phyloP scores from a whole-genome alignment of 2,888 invertebrate genomes.

The Agrotis exclamationis region DNA sequence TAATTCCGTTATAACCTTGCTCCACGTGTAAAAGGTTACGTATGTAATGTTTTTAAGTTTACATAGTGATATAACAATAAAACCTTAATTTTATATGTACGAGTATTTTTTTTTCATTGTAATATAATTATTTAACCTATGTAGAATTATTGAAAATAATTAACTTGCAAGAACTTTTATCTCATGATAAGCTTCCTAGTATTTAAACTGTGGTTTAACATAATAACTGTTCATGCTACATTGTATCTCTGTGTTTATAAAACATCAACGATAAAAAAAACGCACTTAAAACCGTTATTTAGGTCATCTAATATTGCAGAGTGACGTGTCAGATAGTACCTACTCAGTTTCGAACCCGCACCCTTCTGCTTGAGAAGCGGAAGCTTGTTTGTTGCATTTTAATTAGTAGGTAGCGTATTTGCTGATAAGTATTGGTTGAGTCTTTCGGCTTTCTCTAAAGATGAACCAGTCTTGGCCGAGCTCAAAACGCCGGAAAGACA shows the following conservation, averaged over 20 bases:
- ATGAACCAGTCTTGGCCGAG: no score
- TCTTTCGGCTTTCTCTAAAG: no score
- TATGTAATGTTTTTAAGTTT: slow-evolving; percentile 45
- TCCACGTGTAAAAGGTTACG: slow-evolving; percentile 60
- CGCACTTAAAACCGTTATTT: not conserved
- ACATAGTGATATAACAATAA: slow-evolving; percentile 44
- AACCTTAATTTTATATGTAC: slow-evolving; percentile 37
- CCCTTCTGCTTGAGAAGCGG: not conserved
- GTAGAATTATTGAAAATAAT: not conserved
- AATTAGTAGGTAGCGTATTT: no score
- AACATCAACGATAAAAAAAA: not conserved
- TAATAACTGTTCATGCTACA: no score
- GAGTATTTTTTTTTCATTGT: not conserved
- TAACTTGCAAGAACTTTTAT: no score
- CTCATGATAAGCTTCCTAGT: no score
- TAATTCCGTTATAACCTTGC: slow-evolving; percentile 56
- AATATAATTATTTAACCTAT: no score
- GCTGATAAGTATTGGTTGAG: no score
- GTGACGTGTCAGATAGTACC: not conserved
- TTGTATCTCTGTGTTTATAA: no score
- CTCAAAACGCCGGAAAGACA: no score
- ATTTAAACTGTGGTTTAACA: no score
- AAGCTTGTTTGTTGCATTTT: no score
- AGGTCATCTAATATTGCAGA: not conserved
- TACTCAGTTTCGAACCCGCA: not conserved